Conservation (phyloP, 2,797 vertebrate genomes). For the Prionace glauca region DNA sequence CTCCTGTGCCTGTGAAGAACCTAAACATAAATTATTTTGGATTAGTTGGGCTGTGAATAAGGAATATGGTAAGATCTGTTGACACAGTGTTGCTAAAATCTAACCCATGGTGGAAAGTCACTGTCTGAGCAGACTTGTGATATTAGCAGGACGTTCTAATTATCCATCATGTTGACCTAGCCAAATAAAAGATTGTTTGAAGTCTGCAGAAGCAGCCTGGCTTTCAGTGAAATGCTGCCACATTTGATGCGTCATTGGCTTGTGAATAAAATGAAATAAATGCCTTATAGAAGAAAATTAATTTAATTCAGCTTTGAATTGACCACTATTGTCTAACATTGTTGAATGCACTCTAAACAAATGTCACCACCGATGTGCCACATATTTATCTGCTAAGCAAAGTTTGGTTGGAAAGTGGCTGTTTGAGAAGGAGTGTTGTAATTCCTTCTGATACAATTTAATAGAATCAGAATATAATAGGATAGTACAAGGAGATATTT, state of each 20-base stretch:
- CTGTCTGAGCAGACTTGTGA: neutral
- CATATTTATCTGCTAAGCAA: neutral
- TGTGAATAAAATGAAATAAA: neutral
- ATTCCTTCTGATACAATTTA: neutral
- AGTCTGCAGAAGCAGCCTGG: neutral
- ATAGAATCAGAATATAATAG: neutral
- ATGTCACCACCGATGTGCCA: neutral
- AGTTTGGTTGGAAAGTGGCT: neutral
- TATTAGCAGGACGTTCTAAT: neutral
- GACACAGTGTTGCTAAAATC: neutral
- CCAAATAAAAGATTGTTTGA: neutral
- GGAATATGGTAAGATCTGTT: neutral
- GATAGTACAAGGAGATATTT: neutral
- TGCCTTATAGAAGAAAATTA: neutral
- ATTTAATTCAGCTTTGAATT: neutral
- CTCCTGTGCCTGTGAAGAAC: neutral
- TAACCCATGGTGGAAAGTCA: neutral
- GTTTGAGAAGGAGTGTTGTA: neutral
- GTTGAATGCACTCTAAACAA: neutral
- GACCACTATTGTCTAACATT: neutral
- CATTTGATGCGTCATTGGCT: neutral
- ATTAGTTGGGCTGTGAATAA: neutral
- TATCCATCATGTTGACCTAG: neutral
- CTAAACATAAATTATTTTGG: neutral
- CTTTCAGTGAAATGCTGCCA: neutral